Base-by-base conservation (phyloP, 2,888 invertebrate genomes). In the Nephrocerus scutellatus region DNA sequence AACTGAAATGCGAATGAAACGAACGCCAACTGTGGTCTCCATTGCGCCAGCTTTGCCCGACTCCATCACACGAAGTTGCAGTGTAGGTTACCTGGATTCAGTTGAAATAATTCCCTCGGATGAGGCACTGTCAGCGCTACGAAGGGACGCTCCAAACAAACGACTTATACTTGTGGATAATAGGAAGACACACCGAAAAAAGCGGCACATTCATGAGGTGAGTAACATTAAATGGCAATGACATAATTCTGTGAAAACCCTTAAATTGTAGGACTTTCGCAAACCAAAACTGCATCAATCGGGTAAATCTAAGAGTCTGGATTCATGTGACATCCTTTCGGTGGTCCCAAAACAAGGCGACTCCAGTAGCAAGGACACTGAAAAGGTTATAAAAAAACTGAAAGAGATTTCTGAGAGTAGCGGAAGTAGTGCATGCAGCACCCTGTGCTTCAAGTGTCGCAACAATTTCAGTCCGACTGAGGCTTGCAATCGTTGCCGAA, bases 71-170 rank as follows among this genome's bases (percentile, higher is more conserved):
- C 73, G 89, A 20, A 88, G 88, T 60, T 88, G 89, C 63, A 89
- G 89, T 65, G 89, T 89, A 3, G 89, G 90, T 1, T 89, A 87
- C 59, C 71, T 91, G 50, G 89, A 90, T 60, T 74, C 84, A 46
- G 85, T 89, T 5, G 87, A 87, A 53, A 74, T 82, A 50, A 76
- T 84, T 15, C 83, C 83, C 31, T 81, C 81, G 25, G 84, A 84
- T 55, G 80, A 84, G 34, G 80, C 82, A 9, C 57, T 84, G 28
- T 74, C 78, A 1, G 79, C 84, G 57, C 64, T 86, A 20, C 73
- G 82, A 10, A 82, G 80, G 44, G 84, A 85, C 51, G 80, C 84
- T 3, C 85, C 85, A 0, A 61, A 67, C 28, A 82, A 86, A 51
- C 74, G 87, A 4, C 70, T 88, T 19, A 78, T 87, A 22, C 68